Conservation (phyloP, 1,140 invertebrate genomes). For the Prorops nasuta region DNA sequence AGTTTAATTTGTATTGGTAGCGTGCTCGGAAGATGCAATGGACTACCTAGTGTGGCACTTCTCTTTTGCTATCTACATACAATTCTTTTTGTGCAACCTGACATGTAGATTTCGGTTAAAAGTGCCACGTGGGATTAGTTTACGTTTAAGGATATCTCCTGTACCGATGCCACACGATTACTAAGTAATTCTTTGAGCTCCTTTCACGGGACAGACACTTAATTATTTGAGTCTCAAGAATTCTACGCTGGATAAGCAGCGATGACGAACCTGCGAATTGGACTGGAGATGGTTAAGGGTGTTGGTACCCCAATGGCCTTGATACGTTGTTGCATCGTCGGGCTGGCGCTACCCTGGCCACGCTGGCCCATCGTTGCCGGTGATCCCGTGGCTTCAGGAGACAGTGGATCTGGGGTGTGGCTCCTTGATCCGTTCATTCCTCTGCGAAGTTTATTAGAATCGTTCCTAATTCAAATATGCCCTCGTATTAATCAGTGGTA, state of each 20-base stretch:
- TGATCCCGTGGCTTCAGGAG: conserved; percentile 56
- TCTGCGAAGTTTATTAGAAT: conserved; percentile 30
- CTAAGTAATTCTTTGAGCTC: not conserved
- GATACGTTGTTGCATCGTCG: conserved; percentile 86
- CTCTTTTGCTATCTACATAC: conserved; percentile 25
- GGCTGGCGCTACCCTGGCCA: conserved; percentile 62
- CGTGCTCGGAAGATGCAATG: conserved; percentile 35
- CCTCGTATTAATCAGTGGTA: too few species aligned
- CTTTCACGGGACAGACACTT: not conserved
- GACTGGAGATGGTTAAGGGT: conserved; percentile 80
- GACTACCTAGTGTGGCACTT: conserved; percentile 28
- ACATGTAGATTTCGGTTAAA: not conserved
- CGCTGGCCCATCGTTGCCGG: conserved; percentile 58
- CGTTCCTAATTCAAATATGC: not conserved
- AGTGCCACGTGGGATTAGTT: not conserved
- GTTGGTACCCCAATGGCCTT: conserved; percentile 86
- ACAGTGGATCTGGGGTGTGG: conserved; percentile 69
- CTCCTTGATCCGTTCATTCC: conserved; percentile 66
- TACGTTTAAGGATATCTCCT: too few species aligned
- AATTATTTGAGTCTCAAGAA: not conserved
- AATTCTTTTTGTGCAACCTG: not conserved
- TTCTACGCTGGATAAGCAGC: not conserved
- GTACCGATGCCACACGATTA: not conserved
- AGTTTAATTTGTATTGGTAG: conserved; percentile 27
- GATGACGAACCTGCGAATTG: conserved; percentile 70